Evolutionary conservation across 2,113 vertebrate species (phyloP), one percentile per base, ranked within the genome.

Genomic region (Cardinalis cardinalis): DNA sequence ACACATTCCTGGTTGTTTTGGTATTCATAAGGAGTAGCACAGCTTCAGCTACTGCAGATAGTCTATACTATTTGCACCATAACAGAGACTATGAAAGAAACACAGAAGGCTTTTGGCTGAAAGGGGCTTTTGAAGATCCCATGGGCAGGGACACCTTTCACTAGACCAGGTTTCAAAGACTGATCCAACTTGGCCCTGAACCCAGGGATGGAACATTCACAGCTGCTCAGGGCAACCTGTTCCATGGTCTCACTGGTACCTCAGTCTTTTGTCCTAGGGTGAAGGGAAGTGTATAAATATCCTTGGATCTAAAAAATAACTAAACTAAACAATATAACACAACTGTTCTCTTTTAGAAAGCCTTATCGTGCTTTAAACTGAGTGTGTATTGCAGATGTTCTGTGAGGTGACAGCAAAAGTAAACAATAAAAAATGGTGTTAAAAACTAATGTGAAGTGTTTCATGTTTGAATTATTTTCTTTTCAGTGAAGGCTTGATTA

Each of bases 1-100:
- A 38, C 18, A 34, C 18, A 14, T 23, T 53, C 12, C 31, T 59
- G 29, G 13, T 34, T 4, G 1, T 49, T 88, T 58, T 0, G 0
- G 9, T 70, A 51, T 66, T 66, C 20, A 31, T 51, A 68, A 65
- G 49, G 59, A 68, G 36, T 0, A 1, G 12, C 36, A 51, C 24
- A 9, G 4, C 12, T 44, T 71, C 56, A 78, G 10, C 36, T 56
- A 31, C 10, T 55, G 34, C 38, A 63, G 34, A 38, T 8, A 49
- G 10, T 24, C 60, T 6, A 38, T 24, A 25, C 17, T 34, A 15
- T 21, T 20, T 48, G 7, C 24, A 31, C 12, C n/a, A 18, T 9
- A 40, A 68, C 46, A 53, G 9, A 60, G 20, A 46, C 10, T 49
- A 6, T 51, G 36, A 32, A 11, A 44, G 20, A 76, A 32, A 3